These are phyloP conservation scores for Rhynchonema sp. DNA, from an alignment of 2,888 invertebrate genomes.

Conservation along the genomic window DNA sequence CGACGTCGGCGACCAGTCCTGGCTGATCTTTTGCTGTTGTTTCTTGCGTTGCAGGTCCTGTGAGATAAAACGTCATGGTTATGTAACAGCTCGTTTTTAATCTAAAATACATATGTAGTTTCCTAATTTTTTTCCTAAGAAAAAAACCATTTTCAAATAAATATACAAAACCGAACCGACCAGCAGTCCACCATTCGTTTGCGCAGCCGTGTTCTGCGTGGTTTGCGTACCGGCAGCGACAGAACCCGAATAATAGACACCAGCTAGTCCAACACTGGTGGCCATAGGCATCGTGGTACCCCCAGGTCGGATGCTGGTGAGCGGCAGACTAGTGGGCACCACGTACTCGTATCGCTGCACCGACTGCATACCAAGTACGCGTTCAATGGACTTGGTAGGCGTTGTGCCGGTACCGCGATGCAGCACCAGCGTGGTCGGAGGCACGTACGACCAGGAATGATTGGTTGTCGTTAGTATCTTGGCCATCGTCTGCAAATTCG, in stretches of 20 bases:
- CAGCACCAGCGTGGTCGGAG: not conserved
- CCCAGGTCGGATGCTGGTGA: not conserved
- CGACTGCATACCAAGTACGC: not conserved
- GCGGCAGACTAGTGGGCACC: not conserved
- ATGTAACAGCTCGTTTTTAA: no score
- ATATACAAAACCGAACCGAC: no score
- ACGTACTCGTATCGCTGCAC: not conserved
- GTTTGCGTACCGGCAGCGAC: not conserved
- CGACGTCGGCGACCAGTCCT: slow-evolving; percentile 33
- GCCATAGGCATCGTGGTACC: not conserved
- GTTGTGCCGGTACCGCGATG: not conserved
- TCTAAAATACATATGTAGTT: no score
- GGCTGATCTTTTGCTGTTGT: slow-evolving; percentile 2
- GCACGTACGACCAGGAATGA: not conserved
- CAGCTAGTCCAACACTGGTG: no score
- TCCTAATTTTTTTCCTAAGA: no score
- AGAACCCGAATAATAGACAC: no score
- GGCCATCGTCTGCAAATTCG: not conserved
- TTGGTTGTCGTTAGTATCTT: not conserved
- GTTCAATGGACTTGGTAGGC: not conserved
- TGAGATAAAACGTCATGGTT: no score
- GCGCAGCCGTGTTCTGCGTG: no score
- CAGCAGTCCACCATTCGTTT: no score
- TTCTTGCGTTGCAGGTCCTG: not conserved
- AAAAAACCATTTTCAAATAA: no score